Percentiles rank a stretch among this genome's conserved stretches.
These are phyloP conservation scores for Pangasianodon gigas DNA, from an alignment of 2,113 vertebrate species.

Conservation along the genomic window DNA sequence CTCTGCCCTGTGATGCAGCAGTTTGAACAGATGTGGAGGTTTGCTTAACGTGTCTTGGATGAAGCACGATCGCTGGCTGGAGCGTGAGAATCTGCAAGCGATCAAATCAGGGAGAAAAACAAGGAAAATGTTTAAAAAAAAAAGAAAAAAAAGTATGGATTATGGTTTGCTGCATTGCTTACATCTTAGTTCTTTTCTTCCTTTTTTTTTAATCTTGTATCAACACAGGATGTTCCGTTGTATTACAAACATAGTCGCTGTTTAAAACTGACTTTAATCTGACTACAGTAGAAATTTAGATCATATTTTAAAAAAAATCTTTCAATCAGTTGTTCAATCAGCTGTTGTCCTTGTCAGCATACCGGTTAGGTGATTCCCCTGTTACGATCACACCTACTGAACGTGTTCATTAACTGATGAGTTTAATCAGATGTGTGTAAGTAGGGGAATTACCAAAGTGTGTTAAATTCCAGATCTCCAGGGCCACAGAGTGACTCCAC, in stretches of 20 bases:
- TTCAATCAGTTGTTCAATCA: background rate
- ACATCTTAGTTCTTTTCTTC: background rate
- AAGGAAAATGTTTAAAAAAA: background rate
- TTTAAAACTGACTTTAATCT: background rate
- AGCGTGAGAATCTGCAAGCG: background rate
- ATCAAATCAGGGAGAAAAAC: background rate
- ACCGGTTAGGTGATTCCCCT: background rate
- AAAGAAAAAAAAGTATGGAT: background rate
- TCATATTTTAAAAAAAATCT: background rate
- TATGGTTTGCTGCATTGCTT: background rate
- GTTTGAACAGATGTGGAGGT: background rate
- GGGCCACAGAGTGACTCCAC: background rate
- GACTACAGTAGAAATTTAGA: background rate
- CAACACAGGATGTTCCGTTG: background rate
- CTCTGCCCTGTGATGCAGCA: background rate
- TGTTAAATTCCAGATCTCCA: background rate
- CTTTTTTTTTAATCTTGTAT: background rate
- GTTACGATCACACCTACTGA: background rate
- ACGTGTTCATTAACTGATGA: background rate
- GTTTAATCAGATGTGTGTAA: constrained; percentile 3
- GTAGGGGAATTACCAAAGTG: background rate
- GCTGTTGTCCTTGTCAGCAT: background rate
- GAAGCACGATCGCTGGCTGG: background rate
- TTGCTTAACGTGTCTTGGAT: background rate
- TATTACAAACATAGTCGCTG: too few species aligned